These are phyloP conservation scores for Sminthurides bifidus DNA, from an alignment of 1,140 invertebrate genomes.

Conservation along the genomic window DNA sequence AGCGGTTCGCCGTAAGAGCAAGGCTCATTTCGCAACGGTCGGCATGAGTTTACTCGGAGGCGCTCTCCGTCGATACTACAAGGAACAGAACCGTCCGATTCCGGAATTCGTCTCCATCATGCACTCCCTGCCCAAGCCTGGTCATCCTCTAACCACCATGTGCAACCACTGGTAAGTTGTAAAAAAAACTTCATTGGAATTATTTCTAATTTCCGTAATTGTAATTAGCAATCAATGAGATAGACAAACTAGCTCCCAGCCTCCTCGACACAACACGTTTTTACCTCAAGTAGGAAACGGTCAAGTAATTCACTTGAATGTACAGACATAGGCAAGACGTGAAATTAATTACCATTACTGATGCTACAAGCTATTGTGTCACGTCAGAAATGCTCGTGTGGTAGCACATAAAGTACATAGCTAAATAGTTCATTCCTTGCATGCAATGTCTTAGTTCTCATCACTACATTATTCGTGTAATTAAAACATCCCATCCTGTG, in stretches of 20 bases:
- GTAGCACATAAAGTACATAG: too few species aligned
- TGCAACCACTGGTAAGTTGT: slow-evolving; percentile 27
- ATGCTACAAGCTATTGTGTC: too few species aligned
- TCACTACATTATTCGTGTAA: too few species aligned
- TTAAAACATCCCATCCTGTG: too few species aligned
- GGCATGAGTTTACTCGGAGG: slow-evolving; percentile 29
- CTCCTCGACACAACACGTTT: background rate
- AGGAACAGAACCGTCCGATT: slow-evolving; percentile 2
- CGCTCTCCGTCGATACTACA: slow-evolving; percentile 21
- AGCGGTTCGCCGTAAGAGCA: slow-evolving; percentile 12
- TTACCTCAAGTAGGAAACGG: background rate
- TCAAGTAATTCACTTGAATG: too few species aligned
- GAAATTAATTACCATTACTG: too few species aligned
- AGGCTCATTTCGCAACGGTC: slow-evolving; percentile 28
- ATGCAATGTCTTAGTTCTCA: too few species aligned
- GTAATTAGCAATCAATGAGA: too few species aligned
- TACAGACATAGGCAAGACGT: too few species aligned
- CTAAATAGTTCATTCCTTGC: too few species aligned
- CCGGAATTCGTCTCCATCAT: slow-evolving; percentile 21
- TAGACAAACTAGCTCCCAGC: too few species aligned
- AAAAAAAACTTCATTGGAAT: background rate
- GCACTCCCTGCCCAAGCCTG: slow-evolving; percentile 27
- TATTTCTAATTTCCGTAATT: background rate
- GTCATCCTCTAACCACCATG: slow-evolving; percentile 25
- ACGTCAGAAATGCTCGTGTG: too few species aligned